phyloP scores from a whole-genome alignment of 1,140 invertebrate species.

The Drosophila miranda region DNA sequence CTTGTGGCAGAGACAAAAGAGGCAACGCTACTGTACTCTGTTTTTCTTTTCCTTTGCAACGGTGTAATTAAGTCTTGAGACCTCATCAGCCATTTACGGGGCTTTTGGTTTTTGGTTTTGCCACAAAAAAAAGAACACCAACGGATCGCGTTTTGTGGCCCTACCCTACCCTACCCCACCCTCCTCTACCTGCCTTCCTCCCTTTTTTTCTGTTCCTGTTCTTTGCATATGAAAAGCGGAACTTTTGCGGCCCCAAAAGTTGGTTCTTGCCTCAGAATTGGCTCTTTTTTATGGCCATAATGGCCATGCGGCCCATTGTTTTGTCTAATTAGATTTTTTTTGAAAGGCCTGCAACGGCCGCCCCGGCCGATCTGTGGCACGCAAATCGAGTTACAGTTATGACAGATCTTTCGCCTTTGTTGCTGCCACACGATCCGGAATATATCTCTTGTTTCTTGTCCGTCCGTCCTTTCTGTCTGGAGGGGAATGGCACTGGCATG shows the following conservation, averaged over 20 bases:
- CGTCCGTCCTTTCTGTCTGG: not conserved
- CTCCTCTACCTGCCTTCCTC: not conserved
- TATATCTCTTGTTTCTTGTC: not conserved
- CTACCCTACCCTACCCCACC: not conserved
- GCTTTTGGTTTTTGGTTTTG: conserved; percentile 20
- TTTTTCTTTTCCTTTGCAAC: conserved; percentile 49
- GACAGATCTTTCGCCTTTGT: conserved; percentile 22
- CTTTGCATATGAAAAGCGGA: conserved; percentile 62
- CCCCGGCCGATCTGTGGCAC: conserved; percentile 15
- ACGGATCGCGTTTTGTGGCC: conserved; percentile 58
- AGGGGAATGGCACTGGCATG: not conserved
- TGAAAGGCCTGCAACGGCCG: conserved; percentile 48
- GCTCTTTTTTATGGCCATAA: conserved; percentile 54
- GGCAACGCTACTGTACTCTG: conserved; percentile 35
- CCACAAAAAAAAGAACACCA: conserved; percentile 20
- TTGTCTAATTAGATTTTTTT: conserved; percentile 73
- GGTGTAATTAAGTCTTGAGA: conserved; percentile 69
- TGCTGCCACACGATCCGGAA: conserved; percentile 9
- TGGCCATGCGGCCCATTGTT: conserved; percentile 30
- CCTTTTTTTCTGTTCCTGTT: conserved; percentile 51
- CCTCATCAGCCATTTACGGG: conserved; percentile 74
- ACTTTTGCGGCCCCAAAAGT: conserved; percentile 36
- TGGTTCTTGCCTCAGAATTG: conserved; percentile 13
- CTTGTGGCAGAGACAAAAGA: conserved; percentile 14
- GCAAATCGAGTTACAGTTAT: conserved; percentile 50